Percentiles rank a stretch among this genome's conserved stretches.
These are phyloP conservation scores for Parochlus steinenii DNA, from an alignment of 2,888 invertebrate species.

Conservation along the genomic window DNA sequence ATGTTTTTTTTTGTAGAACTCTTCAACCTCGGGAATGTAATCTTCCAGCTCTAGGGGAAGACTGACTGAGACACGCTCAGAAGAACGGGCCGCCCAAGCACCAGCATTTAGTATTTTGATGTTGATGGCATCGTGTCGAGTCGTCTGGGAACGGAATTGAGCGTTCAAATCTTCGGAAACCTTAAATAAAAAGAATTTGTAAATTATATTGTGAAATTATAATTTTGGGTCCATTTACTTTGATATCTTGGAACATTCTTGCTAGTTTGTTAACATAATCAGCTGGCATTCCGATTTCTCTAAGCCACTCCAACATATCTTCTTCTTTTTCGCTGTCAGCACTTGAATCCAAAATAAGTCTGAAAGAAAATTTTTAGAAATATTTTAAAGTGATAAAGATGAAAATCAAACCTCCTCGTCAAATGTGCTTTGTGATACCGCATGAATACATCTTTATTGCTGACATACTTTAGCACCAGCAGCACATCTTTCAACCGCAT, in stretches of 20 bases:
- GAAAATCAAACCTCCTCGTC: conserved; percentile 44
- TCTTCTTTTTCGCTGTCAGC: conserved; percentile 99
- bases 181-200: conserved; percentile 16
- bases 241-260: conserved; percentile 96
- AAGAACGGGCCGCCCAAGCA: conserved; percentile 90
- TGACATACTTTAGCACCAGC: conserved; percentile 94
- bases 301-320: conserved; percentile 95
- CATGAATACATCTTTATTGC: conserved; percentile 99
- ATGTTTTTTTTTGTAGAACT: conserved; percentile 95
- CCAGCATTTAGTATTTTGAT: conserved; percentile 98
- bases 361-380: conserved; percentile 14
- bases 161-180: conserved; percentile 87
- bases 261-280: conserved; percentile 98
- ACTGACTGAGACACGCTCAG: conserved; percentile 88
- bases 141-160: conserved; percentile 73
- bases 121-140: conserved; percentile 76
- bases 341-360: conserved; percentile 92
- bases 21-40: conserved; percentile 97
- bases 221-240: conserved; percentile 37
- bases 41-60: conserved; percentile 95
- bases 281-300: conserved; percentile 98
- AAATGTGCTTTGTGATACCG: conserved; percentile 97
- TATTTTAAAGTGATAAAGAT: conserved; percentile 1
- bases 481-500: conserved; percentile 81
- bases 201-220: not conserved